Conservation (phyloP, 2,113 vertebrate species). For the Vidua chalybeata region DNA sequence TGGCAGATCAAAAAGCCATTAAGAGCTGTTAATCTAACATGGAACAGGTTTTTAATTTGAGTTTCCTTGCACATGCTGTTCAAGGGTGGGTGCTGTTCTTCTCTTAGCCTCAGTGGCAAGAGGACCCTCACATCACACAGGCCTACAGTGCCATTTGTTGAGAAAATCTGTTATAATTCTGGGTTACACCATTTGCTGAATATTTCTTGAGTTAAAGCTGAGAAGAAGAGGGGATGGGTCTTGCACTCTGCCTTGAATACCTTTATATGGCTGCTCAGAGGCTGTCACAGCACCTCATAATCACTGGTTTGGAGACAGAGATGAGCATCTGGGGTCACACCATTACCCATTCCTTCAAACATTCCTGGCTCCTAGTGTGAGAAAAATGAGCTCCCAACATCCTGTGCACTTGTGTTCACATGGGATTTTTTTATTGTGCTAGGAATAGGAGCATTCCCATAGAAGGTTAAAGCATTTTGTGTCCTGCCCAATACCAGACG, state of each 20-base stretch:
- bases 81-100: neutral
- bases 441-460: constrained; percentile 12
- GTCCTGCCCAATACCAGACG: neutral
- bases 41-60: neutral
- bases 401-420: neutral
- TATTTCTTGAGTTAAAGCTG: neutral
- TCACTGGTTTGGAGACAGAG: neutral
- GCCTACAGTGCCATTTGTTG: neutral
- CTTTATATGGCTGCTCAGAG: neutral
- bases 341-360: neutral
- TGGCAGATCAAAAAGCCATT: constrained; percentile 1
- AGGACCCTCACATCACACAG: neutral
- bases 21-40: neutral
- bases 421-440: constrained; percentile 16
- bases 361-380: neutral
- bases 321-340: neutral
- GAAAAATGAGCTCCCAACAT: neutral
- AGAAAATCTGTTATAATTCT: neutral
- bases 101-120: neutral
- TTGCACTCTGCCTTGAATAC: neutral
- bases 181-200: neutral
- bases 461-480: constrained; percentile 9
- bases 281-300: neutral
- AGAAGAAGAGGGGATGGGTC: neutral
- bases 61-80: neutral